Conservation (phyloP, 2,888 invertebrate species). For the Mesoligia furuncula region DNA sequence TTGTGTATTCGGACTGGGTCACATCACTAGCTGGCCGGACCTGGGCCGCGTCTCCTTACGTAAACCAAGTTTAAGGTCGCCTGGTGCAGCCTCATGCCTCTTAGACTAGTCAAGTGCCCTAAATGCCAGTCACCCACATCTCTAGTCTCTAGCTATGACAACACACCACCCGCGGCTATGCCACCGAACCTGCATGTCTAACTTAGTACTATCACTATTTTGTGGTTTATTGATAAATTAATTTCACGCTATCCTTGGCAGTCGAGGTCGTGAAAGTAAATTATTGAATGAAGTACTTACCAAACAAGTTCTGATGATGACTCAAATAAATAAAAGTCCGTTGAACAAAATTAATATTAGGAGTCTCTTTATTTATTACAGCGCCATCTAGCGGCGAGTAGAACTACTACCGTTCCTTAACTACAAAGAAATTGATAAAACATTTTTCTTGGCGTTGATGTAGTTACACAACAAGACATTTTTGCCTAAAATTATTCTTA, state of each 20-base stretch:
- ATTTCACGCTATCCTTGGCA: constrained; percentile 48
- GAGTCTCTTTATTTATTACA: constrained; percentile 1
- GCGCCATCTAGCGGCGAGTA: constrained; percentile 79
- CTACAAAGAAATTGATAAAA: constrained; percentile 71
- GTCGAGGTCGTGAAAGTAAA: constrained; percentile 53
- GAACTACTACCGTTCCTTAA: constrained; percentile 66
- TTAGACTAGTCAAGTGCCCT: constrained; percentile 62
- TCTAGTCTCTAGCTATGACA: constrained; percentile 44
- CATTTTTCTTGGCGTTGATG: constrained; percentile 13
- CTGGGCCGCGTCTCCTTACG: constrained; percentile 72
- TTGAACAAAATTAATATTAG: constrained; percentile 4
- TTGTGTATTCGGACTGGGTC: constrained; percentile 40
- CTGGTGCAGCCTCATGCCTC: constrained; percentile 69
- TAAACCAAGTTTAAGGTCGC: constrained; percentile 86
- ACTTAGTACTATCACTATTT: constrained; percentile 41
- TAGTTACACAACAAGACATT: neutral
- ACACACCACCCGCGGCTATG: constrained; percentile 54
- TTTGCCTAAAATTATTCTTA: neutral
- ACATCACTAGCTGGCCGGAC: constrained; percentile 50
- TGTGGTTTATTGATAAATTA: constrained; percentile 45
- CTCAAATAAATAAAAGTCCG: constrained; percentile 20
- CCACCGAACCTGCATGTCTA: constrained; percentile 39
- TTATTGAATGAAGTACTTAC: constrained; percentile 40
- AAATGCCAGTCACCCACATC: constrained; percentile 62
- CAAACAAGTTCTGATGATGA: constrained; percentile 38